Percentiles rank a stretch among this genome's conserved stretches.
Conservation (phyloP, 1,140 invertebrate genomes). For the Drosophila pseudoananassae region DNA sequence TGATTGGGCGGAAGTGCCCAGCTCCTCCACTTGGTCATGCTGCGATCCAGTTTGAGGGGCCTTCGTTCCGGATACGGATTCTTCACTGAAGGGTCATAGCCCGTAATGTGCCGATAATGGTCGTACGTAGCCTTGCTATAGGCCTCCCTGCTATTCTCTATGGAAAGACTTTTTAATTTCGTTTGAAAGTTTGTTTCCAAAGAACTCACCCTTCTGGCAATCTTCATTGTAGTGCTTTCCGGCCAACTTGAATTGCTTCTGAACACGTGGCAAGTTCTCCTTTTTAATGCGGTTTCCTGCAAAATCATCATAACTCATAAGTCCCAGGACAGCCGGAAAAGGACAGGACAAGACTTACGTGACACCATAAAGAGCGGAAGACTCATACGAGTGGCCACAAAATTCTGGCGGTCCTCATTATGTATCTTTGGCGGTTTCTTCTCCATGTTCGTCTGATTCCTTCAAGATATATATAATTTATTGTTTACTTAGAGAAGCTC, state of each 20-base stretch:
- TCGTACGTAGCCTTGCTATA: constrained; percentile 46
- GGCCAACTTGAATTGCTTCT: constrained; percentile 60
- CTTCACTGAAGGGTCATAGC: constrained; percentile 28
- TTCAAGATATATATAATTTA: constrained; percentile 1
- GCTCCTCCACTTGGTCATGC: constrained; percentile 45
- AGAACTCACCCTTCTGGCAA: constrained; percentile 42
- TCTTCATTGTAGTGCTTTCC: constrained; percentile 52
- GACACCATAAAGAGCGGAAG: constrained; percentile 67
- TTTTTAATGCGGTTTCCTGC: constrained; percentile 58
- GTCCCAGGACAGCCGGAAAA: background rate
- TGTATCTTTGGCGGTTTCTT: constrained; percentile 25
- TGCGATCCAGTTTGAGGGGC: constrained; percentile 27
- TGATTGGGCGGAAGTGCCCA: constrained; percentile 71
- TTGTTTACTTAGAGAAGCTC: background rate
- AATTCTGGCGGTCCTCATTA: constrained; percentile 59
- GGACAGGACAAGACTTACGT: constrained; percentile 38
- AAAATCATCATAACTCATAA: background rate
- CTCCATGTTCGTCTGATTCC: constrained; percentile 20
- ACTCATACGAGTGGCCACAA: constrained; percentile 66
- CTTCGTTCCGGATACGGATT: constrained; percentile 50
- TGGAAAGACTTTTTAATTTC: rapidly evolving
- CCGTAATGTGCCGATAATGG: constrained; percentile 55
- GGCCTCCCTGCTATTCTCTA: constrained; percentile 51
- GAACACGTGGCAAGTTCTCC: constrained; percentile 40
- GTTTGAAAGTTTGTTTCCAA: background rate